Base-by-base conservation (phyloP, 2,113 vertebrate species). In the Pelusios castaneus region DNA sequence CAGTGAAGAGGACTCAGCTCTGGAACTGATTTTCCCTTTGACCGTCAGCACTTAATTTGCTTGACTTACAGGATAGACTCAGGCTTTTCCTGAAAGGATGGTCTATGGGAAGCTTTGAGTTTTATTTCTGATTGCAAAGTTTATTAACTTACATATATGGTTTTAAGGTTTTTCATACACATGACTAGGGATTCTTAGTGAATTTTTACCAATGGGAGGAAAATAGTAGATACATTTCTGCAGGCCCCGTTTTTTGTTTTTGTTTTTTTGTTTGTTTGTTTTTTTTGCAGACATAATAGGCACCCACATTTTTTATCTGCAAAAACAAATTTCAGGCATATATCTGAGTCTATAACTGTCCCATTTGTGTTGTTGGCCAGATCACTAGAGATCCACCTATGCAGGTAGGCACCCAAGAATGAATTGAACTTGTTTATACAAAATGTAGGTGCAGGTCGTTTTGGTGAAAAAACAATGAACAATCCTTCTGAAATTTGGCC, bases 1-100 rank as follows among this genome's bases (percentile, higher is more conserved):
- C 84, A 45, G 17, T 54, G 81, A 52, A 91, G 70, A 80, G 82
- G 38, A 82, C 96, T 87, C 83, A 90, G 87, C 82, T 90, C 70
- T 0, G 85, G 82, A 8, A 10, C 91, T 52, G 52, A 73, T 79
- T 21, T 45, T 89, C 73, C 31, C 63, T 89, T 63, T 82, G 82
- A 80, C 0, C 6, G 34, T 25, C 29, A 83, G 82, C 29, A 43
- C 43, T 52, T 84, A 54, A 95, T 70, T 27, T 63, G n/a, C 54
- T 56, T 12, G 38, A 85, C 47, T 87, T 87, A 79, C 51, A 79
- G 38, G 67, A 10, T 60, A 82, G 11, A 47, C 24, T 27, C 41
- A 82, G 52, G 77, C 17, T 6, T 87, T 86, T 45, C 86, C 60
- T 41, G 38, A 51, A 78, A 86, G 52, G 85, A 54, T 2, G 45